Percentiles rank a stretch among this genome's conserved stretches.
phyloP scores from a whole-genome alignment of 2,797 vertebrate species.

The Salarias fasciatus region DNA sequence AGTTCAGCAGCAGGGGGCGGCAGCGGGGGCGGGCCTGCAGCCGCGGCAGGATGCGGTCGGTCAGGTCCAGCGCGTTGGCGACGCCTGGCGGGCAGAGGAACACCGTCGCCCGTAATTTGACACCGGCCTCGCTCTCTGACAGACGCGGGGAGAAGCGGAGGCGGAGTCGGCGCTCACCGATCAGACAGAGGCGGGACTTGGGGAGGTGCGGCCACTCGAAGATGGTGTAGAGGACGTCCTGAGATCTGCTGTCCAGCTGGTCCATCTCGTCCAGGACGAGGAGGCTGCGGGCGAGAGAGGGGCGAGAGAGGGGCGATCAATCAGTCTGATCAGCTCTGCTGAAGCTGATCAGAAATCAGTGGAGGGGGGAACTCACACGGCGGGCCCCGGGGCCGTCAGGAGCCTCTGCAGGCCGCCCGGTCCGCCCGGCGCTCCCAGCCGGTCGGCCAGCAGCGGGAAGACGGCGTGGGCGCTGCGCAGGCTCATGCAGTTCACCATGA shows the following conservation, averaged over 20 bases:
- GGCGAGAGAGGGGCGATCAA: background rate
- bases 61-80: slow-evolving; percentile 96
- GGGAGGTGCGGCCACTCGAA: slow-evolving; percentile 92
- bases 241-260: slow-evolving; percentile 93
- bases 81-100: slow-evolving; percentile 83
- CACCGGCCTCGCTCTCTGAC: no score
- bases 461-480: slow-evolving; percentile 87
- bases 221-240: slow-evolving; percentile 95
- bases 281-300: slow-evolving; percentile 78
- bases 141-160: no score
- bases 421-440: slow-evolving; percentile 75
- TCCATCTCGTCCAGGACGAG: slow-evolving; percentile 97
- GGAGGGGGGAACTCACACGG: slow-evolving; percentile 85
- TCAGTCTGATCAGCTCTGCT: no score
- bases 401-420: slow-evolving; percentile 81
- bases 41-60: slow-evolving; percentile 90
- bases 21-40: slow-evolving; percentile 83
- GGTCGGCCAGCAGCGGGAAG: slow-evolving; percentile 87
- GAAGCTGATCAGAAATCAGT: background rate
- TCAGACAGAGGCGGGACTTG: slow-evolving; percentile 87
- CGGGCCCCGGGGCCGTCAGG: slow-evolving; percentile 83
- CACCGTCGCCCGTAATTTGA: no score
- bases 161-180: slow-evolving; percentile 80
- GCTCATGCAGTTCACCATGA: slow-evolving; percentile 95
- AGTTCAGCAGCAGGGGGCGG: slow-evolving; percentile 88